Evolutionary conservation across 1,140 invertebrate genomes (phyloP).

Genomic region (Drosophila saltans): DNA sequence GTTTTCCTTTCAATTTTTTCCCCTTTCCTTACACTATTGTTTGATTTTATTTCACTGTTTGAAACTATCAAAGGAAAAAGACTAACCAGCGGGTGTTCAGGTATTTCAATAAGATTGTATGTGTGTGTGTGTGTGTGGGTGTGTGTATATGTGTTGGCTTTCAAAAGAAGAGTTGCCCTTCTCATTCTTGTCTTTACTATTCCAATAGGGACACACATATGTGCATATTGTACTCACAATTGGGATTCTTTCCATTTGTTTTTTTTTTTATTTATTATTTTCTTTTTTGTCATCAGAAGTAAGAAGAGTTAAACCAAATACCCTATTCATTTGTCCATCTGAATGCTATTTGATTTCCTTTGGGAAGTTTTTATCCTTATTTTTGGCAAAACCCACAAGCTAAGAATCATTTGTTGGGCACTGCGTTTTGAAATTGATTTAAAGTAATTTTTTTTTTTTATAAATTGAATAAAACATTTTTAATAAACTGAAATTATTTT

Average conservation of each 20-base stretch:
- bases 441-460: too few relatives aligned
- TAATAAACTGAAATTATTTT: too few relatives aligned
- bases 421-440: too few relatives aligned
- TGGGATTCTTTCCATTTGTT: neutral
- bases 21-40: conserved; percentile 18
- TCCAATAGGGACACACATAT: neutral
- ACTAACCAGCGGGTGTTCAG: neutral
- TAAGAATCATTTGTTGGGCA: too few relatives aligned
- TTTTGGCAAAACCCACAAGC: too few relatives aligned
- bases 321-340: too few relatives aligned
- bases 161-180: conserved; percentile 27
- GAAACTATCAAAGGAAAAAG: conserved; percentile 50
- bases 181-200: neutral
- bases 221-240: neutral
- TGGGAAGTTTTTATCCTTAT: neutral
- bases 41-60: conserved; percentile 15
- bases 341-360: too few relatives aligned
- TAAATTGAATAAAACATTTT: too few relatives aligned
- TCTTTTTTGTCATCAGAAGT: neutral
- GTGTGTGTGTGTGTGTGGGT: neutral
- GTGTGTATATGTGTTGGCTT: conserved; percentile 24
- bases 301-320: neutral
- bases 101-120: neutral
- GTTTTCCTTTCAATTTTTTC: conserved; percentile 24
- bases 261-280: neutral